Percentiles rank a stretch among this genome's conserved stretches.
Conservation (phyloP, 2,888 invertebrate genomes). For the Druceiella hillmani region DNA sequence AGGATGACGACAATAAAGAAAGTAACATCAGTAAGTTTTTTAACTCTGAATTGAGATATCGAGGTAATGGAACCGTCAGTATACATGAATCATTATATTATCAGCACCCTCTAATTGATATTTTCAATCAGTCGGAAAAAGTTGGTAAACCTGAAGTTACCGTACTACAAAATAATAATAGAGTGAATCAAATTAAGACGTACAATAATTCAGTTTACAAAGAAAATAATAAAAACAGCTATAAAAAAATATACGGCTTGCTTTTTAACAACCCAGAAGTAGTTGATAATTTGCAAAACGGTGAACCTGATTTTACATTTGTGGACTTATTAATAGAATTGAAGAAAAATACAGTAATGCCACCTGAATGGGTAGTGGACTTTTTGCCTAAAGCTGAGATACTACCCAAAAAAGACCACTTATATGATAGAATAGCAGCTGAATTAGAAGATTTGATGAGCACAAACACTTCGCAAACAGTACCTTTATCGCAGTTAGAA, state of each 20-base stretch:
- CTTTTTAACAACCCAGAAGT: slow-evolving; percentile 35
- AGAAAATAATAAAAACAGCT: slow-evolving; percentile 17
- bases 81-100: too few species aligned
- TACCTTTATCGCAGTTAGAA: too few species aligned
- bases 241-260: slow-evolving; percentile 36
- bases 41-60: too few species aligned
- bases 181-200: slow-evolving; percentile 41
- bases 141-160: slow-evolving; percentile 5
- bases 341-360: slow-evolving; percentile 32
- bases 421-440: slow-evolving; percentile 48
- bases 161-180: slow-evolving; percentile 28
- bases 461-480: slow-evolving; percentile 34
- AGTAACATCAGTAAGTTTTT: too few species aligned
- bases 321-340: slow-evolving; percentile 4
- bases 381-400: slow-evolving; percentile 43
- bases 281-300: too few species aligned
- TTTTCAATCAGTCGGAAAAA: background rate
- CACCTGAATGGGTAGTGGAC: slow-evolving; percentile 43
- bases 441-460: slow-evolving; percentile 48
- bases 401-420: slow-evolving; percentile 45
- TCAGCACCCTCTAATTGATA: too few species aligned
- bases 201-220: slow-evolving; percentile 31
- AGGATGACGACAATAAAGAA: too few species aligned
- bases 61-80: too few species aligned
- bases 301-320: background rate